These are phyloP conservation scores for Danio rerio DNA, from an alignment of 2,113 vertebrate genomes.

Conservation along the genomic window DNA sequence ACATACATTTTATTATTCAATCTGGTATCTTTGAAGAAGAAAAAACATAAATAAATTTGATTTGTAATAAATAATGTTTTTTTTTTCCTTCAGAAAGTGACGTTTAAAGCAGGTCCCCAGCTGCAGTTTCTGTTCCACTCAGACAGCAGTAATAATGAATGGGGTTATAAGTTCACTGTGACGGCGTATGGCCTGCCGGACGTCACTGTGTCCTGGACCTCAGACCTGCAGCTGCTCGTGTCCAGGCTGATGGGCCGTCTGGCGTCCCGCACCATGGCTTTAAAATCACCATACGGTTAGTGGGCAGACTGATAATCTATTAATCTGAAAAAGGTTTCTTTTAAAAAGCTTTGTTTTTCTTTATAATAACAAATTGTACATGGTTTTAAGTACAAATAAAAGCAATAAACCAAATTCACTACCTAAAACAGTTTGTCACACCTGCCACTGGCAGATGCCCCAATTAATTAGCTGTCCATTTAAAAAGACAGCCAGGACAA, in stretches of 20 bases:
- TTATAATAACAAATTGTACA: too few relatives aligned
- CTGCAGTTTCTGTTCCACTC: constrained; percentile 99
- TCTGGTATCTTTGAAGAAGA: background rate
- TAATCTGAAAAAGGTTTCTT: background rate
- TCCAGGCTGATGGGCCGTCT: constrained; percentile 93
- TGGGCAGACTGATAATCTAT: background rate
- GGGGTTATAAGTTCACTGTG: constrained; percentile 96
- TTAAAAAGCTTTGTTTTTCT: too few relatives aligned
- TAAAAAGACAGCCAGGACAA: too few relatives aligned
- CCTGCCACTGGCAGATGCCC: too few relatives aligned
- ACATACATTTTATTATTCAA: background rate
- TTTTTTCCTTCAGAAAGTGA: constrained; percentile 87
- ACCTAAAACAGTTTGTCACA: too few relatives aligned
- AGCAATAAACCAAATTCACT: too few relatives aligned
- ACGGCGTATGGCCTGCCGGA: constrained; percentile 91
- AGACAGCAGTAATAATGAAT: constrained; percentile 96
- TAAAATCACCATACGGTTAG: constrained; percentile 85
- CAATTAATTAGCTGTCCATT: too few relatives aligned
- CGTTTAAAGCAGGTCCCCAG: constrained; percentile 93
- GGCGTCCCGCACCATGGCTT: constrained; percentile 88
- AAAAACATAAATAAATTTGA: background rate
- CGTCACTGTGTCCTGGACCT: constrained; percentile 91
- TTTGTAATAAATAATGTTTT: background rate
- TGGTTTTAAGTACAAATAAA: too few relatives aligned
- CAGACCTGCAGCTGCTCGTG: constrained; percentile 94